Base-by-base conservation (phyloP, 2,888 invertebrate genomes). In the Mesorhabditis spiculigera region DNA sequence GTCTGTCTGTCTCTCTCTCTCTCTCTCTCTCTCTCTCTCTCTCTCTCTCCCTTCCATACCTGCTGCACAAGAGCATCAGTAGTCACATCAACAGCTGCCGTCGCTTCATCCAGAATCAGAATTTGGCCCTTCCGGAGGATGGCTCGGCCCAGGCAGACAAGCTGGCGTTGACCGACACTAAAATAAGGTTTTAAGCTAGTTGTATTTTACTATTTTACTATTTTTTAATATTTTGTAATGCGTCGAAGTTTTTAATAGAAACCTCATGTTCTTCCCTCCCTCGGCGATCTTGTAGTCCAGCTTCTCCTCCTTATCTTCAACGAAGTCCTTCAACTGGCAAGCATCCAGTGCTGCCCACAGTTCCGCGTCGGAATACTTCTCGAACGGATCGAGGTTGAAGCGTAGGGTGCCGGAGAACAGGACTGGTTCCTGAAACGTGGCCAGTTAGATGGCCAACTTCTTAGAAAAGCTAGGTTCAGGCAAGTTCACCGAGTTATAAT, bases 321-420 rank as follows among this genome's bases (percentile, higher is more conserved):
- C 92, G 86, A 94, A 95, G 5, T 89, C 78, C 87, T 93, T 93
- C 69, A 96, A 90, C 89, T 96, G 94, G 1, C 95, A 93, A 84
- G 93, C 91, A 80, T 94, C 93, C 63, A 96, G 87, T 43, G 93
- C 91, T 67, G 89, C 90, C 95, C 95, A 96, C 63, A 96, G 87
- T 68, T 93, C 91, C 0, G 91, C 91, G 82, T 96, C 95, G 2
- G 89, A 88, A 87, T 92, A 90, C 4, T 87, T 87, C 79, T 90
- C 89, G 87, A 95, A 93, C 4, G 96, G 96, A 89, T 96, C 96
- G 74, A 96, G 90, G 89, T 96, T 96, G 88, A 93, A 90, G 67
- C 95, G 90, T 79, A 96, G 88, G 4, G 91, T 91, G 66, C 95
- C 95, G 41, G 87, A 80, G 45, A 86, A 86, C 5, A 90, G 79